Evolutionary conservation across 2,888 invertebrate species (phyloP), one percentile per base, ranked within the genome.

Genomic region (Ormyrus labotus): DNA sequence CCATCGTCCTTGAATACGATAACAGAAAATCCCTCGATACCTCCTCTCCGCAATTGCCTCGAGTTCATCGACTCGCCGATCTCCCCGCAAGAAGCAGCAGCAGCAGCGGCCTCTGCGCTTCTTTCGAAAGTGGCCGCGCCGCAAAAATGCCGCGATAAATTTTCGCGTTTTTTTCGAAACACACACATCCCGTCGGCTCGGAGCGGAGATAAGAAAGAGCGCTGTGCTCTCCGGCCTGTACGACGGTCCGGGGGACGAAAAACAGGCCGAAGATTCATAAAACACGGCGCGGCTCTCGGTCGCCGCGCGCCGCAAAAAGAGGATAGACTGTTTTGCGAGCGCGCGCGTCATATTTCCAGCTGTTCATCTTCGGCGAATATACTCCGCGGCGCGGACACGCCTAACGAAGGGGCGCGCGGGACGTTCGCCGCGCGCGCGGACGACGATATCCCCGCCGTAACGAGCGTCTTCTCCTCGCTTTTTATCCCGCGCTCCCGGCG

Each of bases 321-420:
- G 53, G 45, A 58, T 7, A 64, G 53, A n/a, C 85, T 84, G 84
- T 19, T 19, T 19, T 19, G 19, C 19, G 19, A 19, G 19, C 19
- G 19, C 19, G 84, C 85, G 85, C 85, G 86, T 88, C 88, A 87
- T 88, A 88, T 88, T 87, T 85, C 86, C 87, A 85, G 87, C 84
- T 19, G 19, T 19, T 19, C 19, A 19, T 19, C 19, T 19, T 19
- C 19, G 19, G 19, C 19, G 19, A 19, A 19, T 19, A 19, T 19
- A 19, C 19, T 19, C 19, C 85, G 84, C 84, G 71, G 85, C 85
- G 85, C 84, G 84, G 81, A 83, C 83, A 85, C 83, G 85, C 85
- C 88, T 89, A 89, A 89, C 88, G 88, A 89, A 89, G 87, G 85
- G 87, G 88, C 86, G 47, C n/a, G 58, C 0, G 13, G 13, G 13